Evolutionary conservation across 2,888 invertebrate genomes (phyloP).

Genomic region (Helleia helle): DNA sequence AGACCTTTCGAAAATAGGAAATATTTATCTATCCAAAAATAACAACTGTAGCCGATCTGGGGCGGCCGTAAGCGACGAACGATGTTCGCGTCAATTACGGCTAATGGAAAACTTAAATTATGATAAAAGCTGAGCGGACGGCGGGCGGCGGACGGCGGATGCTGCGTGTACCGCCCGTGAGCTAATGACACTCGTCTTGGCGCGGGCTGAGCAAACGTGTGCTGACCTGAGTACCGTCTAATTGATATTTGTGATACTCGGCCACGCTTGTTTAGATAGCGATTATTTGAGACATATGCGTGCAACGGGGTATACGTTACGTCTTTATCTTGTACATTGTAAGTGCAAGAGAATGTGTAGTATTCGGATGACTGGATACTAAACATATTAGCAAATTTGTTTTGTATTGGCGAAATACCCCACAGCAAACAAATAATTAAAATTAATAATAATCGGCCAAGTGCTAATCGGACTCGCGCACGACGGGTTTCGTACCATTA

Average conservation of each 20-base stretch:
- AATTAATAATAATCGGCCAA: too few species aligned
- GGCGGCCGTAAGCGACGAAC: constrained; percentile 66
- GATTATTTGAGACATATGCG: background rate
- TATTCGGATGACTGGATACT: too few species aligned
- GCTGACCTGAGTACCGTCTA: background rate
- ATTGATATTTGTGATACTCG: constrained; percentile 10
- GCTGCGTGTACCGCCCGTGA: constrained; percentile 36
- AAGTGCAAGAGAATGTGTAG: too few species aligned
- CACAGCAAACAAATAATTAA: too few species aligned
- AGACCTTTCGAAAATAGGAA: constrained; percentile 59
- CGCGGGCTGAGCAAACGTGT: constrained; percentile 1
- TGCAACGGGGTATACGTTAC: background rate
- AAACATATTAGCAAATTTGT: too few species aligned
- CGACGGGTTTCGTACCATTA: too few species aligned
- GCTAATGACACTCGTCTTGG: constrained; percentile 18
- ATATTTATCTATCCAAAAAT: constrained; percentile 67
- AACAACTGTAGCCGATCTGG: constrained; percentile 56
- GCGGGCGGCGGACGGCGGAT: constrained; percentile 55
- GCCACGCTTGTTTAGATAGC: background rate
- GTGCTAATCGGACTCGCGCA: too few species aligned
- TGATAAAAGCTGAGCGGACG: constrained; percentile 66
- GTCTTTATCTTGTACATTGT: too few species aligned
- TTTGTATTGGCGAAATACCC: too few species aligned
- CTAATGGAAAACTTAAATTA: constrained; percentile 74
- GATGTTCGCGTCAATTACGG: constrained; percentile 71